Conservation (phyloP, 2,888 invertebrate genomes). For the Drosophila rellima region DNA sequence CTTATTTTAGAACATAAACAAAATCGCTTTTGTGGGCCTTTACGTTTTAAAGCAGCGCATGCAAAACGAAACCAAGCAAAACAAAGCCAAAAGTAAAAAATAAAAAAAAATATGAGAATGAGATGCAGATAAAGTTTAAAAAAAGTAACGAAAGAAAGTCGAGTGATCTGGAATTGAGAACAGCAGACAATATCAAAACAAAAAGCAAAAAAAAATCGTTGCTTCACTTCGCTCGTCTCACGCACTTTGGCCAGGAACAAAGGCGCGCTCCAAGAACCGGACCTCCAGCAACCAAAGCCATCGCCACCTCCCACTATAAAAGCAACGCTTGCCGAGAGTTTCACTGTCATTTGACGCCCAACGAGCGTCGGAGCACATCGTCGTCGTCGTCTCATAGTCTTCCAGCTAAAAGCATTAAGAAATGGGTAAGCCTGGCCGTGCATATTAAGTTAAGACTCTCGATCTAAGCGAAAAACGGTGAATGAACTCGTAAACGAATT, state of each 20-base stretch:
- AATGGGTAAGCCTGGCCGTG: constrained; percentile 73
- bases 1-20: constrained; percentile 74
- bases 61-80: constrained; percentile 47
- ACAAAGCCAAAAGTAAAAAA: constrained; percentile 10
- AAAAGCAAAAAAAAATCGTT: constrained; percentile 34
- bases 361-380: constrained; percentile 56
- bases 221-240: constrained; percentile 49
- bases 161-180: constrained; percentile 74
- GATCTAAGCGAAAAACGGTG: constrained; percentile 56
- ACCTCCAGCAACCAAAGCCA: constrained; percentile 37
- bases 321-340: constrained; percentile 56
- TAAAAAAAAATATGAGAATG: constrained; percentile 13
- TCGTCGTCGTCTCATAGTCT: constrained; percentile 11
- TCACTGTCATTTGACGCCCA: constrained; percentile 78
- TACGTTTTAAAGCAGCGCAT: constrained; percentile 20
- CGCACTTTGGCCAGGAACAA: constrained; percentile 80
- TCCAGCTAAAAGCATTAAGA: constrained; percentile 36
- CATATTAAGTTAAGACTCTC: constrained; percentile 60
- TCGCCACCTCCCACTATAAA: constrained; percentile 69
- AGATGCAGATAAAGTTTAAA: constrained; percentile 11
- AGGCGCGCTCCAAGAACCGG: constrained; percentile 74
- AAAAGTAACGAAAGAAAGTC: constrained; percentile 71
- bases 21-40: constrained; percentile 29
- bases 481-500: constrained; percentile 57
- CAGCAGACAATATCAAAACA: constrained; percentile 47